Evolutionary conservation across 2,888 invertebrate species (phyloP).

Genomic region (Antitype chi): DNA sequence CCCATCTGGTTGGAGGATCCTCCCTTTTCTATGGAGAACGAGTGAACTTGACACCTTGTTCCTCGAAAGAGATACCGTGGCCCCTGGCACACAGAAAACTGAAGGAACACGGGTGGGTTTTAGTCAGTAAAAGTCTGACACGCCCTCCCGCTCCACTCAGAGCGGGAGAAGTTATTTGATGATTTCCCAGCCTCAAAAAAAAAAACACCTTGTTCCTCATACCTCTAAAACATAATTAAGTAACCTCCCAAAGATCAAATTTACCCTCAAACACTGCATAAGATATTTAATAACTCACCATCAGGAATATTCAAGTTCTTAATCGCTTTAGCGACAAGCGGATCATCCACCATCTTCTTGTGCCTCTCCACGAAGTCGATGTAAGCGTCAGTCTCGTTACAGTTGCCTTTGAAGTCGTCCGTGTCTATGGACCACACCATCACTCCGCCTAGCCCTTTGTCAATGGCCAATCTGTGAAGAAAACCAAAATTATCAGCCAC

Average conservation of each 20-base stretch:
- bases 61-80: too few species aligned
- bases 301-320: conserved; percentile 81
- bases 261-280: not conserved
- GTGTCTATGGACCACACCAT: conserved; percentile 98
- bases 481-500: not conserved
- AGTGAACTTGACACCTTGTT: too few species aligned
- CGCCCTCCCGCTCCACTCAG: too few species aligned
- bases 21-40: too few species aligned
- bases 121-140: too few species aligned
- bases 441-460: conserved; percentile 93
- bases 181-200: too few species aligned
- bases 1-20: too few species aligned
- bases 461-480: conserved; percentile 90
- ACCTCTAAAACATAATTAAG: too few species aligned
- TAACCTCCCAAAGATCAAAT: not conserved
- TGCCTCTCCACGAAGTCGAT: conserved; percentile 85
- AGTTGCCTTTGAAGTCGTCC: conserved; percentile 95
- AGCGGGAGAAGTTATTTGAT: too few species aligned
- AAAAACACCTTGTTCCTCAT: too few species aligned
- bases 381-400: conserved; percentile 89
- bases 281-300: conserved; percentile 70
- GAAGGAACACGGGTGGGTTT: too few species aligned
- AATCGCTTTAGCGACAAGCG: conserved; percentile 77
- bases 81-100: too few species aligned
- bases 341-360: conserved; percentile 77